A percentile compares a stretch with the other conserved stretches of the same genome.
Conservation (phyloP, 1,140 invertebrate species). For the Aphis craccivora region DNA sequence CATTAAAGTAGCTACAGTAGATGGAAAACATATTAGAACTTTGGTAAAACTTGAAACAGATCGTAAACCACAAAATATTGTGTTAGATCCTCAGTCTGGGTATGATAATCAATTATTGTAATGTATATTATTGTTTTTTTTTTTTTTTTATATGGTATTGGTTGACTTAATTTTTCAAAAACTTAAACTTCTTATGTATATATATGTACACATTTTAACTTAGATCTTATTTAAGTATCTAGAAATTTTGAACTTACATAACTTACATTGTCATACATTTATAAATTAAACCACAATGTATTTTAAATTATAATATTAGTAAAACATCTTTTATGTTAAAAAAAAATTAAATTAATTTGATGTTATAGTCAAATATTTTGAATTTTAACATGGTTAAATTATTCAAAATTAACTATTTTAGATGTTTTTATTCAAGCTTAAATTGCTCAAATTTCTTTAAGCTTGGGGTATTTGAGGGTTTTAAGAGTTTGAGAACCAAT, state of each 20-base stretch:
- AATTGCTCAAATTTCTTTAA: too few relatives aligned
- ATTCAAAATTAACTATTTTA: not conserved
- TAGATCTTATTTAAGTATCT: too few relatives aligned
- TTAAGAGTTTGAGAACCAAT: not conserved
- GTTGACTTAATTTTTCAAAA: not conserved
- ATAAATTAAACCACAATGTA: not conserved
- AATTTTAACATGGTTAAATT: not conserved
- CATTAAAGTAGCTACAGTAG: slow-evolving; percentile 71
- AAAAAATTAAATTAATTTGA: not conserved
- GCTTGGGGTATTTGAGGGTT: not conserved
- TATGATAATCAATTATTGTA: slow-evolving; percentile 33
- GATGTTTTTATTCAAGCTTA: not conserved
- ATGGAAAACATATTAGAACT: slow-evolving; percentile 69
- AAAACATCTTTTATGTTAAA: not conserved
- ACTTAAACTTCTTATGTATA: not conserved
- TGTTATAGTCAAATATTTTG: not conserved
- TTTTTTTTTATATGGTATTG: too few relatives aligned
- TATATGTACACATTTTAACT: not conserved
- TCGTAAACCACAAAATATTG: slow-evolving; percentile 72
- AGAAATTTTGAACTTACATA: not conserved
- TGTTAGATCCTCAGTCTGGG: slow-evolving; percentile 73
- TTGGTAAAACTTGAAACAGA: slow-evolving; percentile 68
- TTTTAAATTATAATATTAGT: not conserved
- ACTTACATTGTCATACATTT: not conserved
- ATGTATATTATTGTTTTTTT: not conserved